Conservation (phyloP, 23 tunicate species). For the Styela plicata region DNA sequence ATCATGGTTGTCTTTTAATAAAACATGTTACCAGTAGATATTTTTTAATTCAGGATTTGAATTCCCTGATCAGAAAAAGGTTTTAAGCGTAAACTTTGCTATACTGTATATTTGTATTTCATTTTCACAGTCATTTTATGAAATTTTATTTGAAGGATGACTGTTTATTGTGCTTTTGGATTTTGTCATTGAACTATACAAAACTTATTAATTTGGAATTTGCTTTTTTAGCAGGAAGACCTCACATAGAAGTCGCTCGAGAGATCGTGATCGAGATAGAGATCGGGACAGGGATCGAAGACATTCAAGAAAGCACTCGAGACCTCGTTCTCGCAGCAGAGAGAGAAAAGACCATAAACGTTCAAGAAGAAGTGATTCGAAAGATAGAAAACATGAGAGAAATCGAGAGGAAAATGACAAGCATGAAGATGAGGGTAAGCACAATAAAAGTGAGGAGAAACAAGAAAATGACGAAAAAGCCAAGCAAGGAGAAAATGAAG, state of each 20-base stretch:
- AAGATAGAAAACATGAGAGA: slow-evolving; percentile 11
- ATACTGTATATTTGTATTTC: no score
- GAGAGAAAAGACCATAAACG: slow-evolving; percentile 47
- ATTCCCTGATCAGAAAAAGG: no score
- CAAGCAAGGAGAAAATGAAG: not conserved
- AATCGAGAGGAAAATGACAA: not conserved
- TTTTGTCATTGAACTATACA: no score
- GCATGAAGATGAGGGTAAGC: not conserved
- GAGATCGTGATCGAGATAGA: slow-evolving; percentile 66
- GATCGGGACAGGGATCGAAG: slow-evolving; percentile 40
- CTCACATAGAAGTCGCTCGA: slow-evolving; percentile 39
- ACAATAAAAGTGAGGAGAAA: not conserved
- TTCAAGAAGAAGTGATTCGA: slow-evolving; percentile 45
- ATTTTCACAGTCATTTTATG: no score
- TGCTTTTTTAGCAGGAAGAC: no score
- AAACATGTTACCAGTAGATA: not conserved
- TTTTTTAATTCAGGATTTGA: not conserved
- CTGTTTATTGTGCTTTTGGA: no score
- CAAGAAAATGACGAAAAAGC: not conserved
- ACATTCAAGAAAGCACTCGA: slow-evolving; percentile 59
- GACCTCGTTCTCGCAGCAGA: slow-evolving; percentile 37
- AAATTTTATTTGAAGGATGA: no score
- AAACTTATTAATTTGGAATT: no score
- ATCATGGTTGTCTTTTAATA: not conserved
- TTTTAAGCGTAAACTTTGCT: no score